Evolutionary conservation across 2,888 invertebrate species (phyloP).

Genomic region (Endotricha flammealis): DNA sequence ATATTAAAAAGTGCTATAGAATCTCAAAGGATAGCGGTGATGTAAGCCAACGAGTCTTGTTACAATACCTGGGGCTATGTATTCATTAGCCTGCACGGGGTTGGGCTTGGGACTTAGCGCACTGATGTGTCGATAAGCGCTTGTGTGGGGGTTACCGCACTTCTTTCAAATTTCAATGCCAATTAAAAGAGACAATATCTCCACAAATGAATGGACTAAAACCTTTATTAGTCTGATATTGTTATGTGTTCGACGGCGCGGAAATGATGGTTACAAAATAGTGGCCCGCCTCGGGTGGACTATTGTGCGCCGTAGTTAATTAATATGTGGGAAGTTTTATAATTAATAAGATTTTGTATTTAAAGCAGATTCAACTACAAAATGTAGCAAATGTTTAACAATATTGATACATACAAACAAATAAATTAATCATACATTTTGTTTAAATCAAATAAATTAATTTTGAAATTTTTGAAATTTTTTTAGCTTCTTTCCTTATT

Average conservation of each 20-base stretch:
- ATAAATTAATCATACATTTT: no score
- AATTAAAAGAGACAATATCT: slow-evolving; percentile 69
- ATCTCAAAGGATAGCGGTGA: slow-evolving; percentile 4
- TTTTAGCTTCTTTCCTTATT: no score
- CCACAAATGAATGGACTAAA: slow-evolving; percentile 59
- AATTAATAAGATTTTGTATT: slow-evolving; percentile 1
- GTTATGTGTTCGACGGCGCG: slow-evolving; percentile 57
- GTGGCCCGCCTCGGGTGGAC: slow-evolving; percentile 15
- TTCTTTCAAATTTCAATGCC: slow-evolving; percentile 70
- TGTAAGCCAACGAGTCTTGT: slow-evolving; percentile 24
- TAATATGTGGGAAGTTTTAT: slow-evolving; percentile 2
- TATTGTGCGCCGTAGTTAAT: slow-evolving; percentile 16
- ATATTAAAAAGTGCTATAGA: no score
- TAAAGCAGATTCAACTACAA: not conserved
- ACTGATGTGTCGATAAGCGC: slow-evolving; percentile 68
- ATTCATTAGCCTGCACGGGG: slow-evolving; percentile 51
- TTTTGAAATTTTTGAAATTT: no score
- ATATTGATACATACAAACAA: no score
- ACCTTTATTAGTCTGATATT: slow-evolving; percentile 73
- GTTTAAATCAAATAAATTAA: no score
- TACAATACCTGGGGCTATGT: slow-evolving; percentile 60
- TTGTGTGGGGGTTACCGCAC: slow-evolving; percentile 66
- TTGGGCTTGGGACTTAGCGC: slow-evolving; percentile 8
- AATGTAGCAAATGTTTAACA: no score
- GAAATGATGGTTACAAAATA: slow-evolving; percentile 32